These are phyloP conservation scores for Eonycteris spelaea DNA, from an alignment of 2,113 vertebrate species.

Conservation along the genomic window DNA sequence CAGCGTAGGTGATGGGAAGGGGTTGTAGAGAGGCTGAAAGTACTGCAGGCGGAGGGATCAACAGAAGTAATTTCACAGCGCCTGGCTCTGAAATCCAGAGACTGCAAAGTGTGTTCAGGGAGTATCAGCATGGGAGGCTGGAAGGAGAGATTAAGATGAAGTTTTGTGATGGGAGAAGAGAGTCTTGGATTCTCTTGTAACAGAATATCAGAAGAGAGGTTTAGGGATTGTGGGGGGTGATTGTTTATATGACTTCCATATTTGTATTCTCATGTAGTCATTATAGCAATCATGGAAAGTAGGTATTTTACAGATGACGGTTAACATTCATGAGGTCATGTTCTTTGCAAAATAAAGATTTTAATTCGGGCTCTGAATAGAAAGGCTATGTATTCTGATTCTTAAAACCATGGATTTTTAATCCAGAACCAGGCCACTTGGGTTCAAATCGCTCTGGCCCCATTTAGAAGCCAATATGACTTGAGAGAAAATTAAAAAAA, in stretches of 20 bases:
- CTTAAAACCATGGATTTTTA: background rate
- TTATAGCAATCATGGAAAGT: background rate
- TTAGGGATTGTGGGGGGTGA: background rate
- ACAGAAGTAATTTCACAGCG: background rate
- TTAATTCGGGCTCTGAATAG: background rate
- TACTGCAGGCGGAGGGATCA: background rate
- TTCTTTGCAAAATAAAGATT: slow-evolving; percentile 38
- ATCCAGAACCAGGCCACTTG: background rate
- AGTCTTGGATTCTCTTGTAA: background rate
- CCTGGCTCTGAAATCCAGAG: slow-evolving; percentile 1
- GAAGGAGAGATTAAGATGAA: background rate
- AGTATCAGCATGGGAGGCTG: background rate
- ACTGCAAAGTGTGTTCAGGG: background rate
- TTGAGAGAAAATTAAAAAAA: background rate
- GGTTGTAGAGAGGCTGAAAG: background rate
- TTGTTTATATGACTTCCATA: background rate
- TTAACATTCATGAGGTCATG: background rate
- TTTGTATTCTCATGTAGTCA: background rate
- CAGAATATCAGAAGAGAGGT: background rate
- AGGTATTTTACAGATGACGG: background rate
- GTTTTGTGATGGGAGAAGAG: background rate
- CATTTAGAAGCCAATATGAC: background rate
- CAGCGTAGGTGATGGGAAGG: background rate
- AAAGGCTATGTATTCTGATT: background rate
- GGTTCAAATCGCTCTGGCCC: background rate